Percentiles rank a stretch among this genome's conserved stretches.
phyloP scores from a whole-genome alignment of 2,888 invertebrate species.

The Hoplodrina blanda region DNA sequence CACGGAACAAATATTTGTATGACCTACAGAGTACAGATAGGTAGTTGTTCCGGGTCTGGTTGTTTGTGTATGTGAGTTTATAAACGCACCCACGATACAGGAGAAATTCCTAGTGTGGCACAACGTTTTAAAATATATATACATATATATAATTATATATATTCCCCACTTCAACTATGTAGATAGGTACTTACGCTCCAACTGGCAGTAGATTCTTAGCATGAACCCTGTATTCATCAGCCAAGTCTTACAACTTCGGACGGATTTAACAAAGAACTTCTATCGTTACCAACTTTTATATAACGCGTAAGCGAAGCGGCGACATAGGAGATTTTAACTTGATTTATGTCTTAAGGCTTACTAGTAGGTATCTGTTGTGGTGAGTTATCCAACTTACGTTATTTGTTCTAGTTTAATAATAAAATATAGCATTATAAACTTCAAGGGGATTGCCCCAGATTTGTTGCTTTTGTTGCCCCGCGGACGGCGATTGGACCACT shows the following conservation, averaged over 20 bases:
- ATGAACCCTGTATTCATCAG: slow-evolving; percentile 73
- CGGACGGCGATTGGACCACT: too few relatives aligned
- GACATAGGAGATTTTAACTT: slow-evolving; percentile 78
- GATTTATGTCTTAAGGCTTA: slow-evolving; percentile 74
- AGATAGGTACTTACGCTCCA: background rate
- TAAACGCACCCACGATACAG: too few relatives aligned
- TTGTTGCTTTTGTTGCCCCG: background rate
- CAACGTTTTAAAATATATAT: too few relatives aligned
- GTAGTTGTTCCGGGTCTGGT: too few relatives aligned
- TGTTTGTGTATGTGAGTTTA: too few relatives aligned
- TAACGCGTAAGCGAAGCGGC: slow-evolving; percentile 74
- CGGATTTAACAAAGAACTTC: slow-evolving; percentile 80
- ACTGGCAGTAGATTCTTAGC: slow-evolving; percentile 25
- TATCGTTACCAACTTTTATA: slow-evolving; percentile 84
- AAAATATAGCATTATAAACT: slow-evolving; percentile 24
- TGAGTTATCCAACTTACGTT: slow-evolving; percentile 21
- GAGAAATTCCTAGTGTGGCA: too few relatives aligned
- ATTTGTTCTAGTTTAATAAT: slow-evolving; percentile 36
- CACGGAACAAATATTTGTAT: too few relatives aligned
- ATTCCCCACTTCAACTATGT: background rate
- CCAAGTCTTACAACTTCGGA: slow-evolving; percentile 68
- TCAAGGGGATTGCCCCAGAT: slow-evolving; percentile 6
- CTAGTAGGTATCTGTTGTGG: slow-evolving; percentile 46
- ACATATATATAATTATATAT: background rate
- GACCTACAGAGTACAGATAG: too few relatives aligned